Base-by-base conservation (phyloP, 2,113 vertebrate genomes). In the Cavia porcellus region DNA sequence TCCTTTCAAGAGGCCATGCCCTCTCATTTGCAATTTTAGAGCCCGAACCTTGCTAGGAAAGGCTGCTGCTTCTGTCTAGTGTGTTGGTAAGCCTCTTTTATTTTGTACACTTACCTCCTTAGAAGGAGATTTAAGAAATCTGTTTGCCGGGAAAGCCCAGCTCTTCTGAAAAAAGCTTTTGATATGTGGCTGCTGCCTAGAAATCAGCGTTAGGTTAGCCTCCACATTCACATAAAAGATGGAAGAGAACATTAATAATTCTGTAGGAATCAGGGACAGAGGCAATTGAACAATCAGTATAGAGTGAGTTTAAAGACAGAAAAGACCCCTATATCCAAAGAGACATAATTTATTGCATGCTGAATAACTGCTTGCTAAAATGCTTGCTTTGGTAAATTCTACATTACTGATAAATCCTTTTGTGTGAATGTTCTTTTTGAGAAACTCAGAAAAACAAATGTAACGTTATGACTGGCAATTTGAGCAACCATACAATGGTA, bases 51-150 rank as follows among this genome's bases (percentile, higher is more conserved):
- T 20, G 13, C 25, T 80, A 15, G 64, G 66, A 90, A 94, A 66
- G 35, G 5, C 20, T 42, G 5, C 13, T 81, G 12, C 68, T 0
- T 94, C 52, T 92, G 24, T 5, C 17, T 28, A 45, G n/a, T n/a
- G 22, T 64, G 50, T 74, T 85, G 68, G 80, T 24, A 80, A 25
- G 19, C 74, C 62, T 92, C 22, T 17, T 74, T 77, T 55, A 86
- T 57, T 80, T 93, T 81, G 68, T 6, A 17, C 79, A 32, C 38
- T 90, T 95, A 81, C 95, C 92, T 95, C 95, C 79, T 90, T 92
- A 85, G 85, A 57, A 92, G 68, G 52, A 94, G 59, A 89, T 38
- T 25, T 9, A 90, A 91, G n/a, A 94, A 95, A 92, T 68, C 90
- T 14, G 59, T 81, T 97, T 97, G 50, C 86, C 52, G 82, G 57